Evolutionary conservation across 92 coral and sea anemone species (phyloP).

Genomic region (Montipora capitata): DNA sequence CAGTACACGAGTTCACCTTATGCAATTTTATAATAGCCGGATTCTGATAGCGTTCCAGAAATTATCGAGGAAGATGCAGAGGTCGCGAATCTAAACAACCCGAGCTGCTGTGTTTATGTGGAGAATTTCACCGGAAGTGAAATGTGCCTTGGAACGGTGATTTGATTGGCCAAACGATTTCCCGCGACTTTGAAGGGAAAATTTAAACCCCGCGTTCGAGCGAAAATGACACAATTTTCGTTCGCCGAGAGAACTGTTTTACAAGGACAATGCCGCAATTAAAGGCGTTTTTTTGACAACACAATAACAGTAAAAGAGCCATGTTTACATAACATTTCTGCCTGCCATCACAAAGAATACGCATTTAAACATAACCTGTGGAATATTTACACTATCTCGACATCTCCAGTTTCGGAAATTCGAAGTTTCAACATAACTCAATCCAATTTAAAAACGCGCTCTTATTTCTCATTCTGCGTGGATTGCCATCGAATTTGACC

Average conservation of each 20-base stretch:
- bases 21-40: background rate
- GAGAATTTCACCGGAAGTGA: constrained; percentile 49
- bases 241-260: background rate
- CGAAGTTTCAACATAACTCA: constrained; percentile 8
- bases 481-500: constrained; percentile 22
- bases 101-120: constrained; percentile 27
- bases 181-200: constrained; percentile 38
- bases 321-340: constrained; percentile 35
- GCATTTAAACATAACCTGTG: background rate
- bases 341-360: constrained; percentile 14
- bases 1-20: background rate
- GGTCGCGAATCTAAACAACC: background rate
- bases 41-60: background rate
- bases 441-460: constrained; percentile 4
- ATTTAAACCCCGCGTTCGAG: constrained; percentile 26
- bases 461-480: constrained; percentile 21
- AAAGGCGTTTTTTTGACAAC: background rate
- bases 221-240: background rate
- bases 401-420: constrained; percentile 44
- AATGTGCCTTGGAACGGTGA: background rate
- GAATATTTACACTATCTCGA: constrained; percentile 42
- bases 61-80: background rate
- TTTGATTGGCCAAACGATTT: constrained; percentile 43
- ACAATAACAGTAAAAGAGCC: background rate
- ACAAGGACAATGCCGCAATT: background rate